Evolutionary conservation across 2,888 invertebrate species (phyloP).

Genomic region (Calameuta filiformis): DNA sequence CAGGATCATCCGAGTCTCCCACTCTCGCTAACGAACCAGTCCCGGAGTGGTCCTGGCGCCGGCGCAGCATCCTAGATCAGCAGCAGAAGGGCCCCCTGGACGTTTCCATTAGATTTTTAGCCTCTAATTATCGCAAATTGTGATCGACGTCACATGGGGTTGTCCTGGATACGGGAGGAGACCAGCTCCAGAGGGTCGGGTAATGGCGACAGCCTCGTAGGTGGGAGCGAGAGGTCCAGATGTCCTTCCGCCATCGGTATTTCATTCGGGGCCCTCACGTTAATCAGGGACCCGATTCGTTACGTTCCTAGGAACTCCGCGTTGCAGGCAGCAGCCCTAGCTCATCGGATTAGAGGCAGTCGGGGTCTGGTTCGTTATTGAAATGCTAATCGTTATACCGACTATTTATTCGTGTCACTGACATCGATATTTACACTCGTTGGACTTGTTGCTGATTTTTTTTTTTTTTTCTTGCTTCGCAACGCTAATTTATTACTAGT

Average conservation of each 20-base stretch:
- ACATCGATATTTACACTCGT: background rate
- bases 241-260: background rate
- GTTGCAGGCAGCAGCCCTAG: background rate
- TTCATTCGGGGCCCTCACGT: background rate
- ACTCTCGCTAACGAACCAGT: conserved; percentile 8
- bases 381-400: background rate
- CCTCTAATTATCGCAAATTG: background rate
- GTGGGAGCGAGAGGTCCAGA: background rate
- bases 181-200: background rate
- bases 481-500: background rate
- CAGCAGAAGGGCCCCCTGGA: background rate
- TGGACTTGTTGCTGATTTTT: background rate
- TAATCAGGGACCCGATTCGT: background rate
- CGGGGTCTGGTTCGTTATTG: background rate
- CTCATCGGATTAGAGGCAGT: background rate
- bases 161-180: background rate
- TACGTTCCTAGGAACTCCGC: background rate
- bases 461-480: background rate
- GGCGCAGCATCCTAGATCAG: background rate
- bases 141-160: background rate
- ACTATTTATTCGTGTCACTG: background rate
- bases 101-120: conserved; percentile 3
- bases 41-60: background rate
- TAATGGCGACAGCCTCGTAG: no score
- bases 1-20: conserved; percentile 6